These are phyloP conservation scores for Acheta domesticus DNA, from an alignment of 2,888 invertebrate genomes.

Conservation along the genomic window DNA sequence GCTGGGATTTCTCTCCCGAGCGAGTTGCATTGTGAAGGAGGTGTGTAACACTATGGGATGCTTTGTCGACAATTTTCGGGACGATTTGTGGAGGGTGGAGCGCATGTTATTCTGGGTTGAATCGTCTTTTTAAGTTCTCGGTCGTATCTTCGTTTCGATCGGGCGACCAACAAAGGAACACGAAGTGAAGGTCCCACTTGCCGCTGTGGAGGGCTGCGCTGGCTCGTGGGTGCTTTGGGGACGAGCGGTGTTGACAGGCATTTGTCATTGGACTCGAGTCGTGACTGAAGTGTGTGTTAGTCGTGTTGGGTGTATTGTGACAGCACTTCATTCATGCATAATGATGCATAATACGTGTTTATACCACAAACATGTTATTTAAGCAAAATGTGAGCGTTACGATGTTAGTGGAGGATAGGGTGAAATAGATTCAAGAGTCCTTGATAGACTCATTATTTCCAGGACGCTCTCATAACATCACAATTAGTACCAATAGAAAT, in stretches of 20 bases:
- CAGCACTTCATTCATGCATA: no score
- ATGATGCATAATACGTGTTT: no score
- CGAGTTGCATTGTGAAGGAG: background rate
- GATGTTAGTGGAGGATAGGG: no score
- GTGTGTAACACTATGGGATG: background rate
- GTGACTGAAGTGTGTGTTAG: no score
- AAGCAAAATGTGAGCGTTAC: no score
- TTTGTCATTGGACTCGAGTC: background rate
- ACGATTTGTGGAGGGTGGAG: slow-evolving; percentile 18
- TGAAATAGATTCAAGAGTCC: no score
- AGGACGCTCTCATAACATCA: no score
- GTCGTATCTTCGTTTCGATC: background rate
- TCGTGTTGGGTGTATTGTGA: no score
- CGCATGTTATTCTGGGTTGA: background rate
- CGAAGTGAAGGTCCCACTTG: background rate
- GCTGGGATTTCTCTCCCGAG: background rate
- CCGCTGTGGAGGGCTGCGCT: background rate
- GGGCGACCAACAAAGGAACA: background rate
- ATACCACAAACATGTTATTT: no score
- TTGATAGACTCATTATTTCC: no score
- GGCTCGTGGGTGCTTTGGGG: background rate
- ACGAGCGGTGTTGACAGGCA: background rate
- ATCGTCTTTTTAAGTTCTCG: background rate
- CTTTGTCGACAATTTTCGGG: slow-evolving; percentile 9
- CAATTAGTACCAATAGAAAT: no score